phyloP scores from a whole-genome alignment of 2,888 invertebrate species.

The Disparrhopalites patrizii region DNA sequence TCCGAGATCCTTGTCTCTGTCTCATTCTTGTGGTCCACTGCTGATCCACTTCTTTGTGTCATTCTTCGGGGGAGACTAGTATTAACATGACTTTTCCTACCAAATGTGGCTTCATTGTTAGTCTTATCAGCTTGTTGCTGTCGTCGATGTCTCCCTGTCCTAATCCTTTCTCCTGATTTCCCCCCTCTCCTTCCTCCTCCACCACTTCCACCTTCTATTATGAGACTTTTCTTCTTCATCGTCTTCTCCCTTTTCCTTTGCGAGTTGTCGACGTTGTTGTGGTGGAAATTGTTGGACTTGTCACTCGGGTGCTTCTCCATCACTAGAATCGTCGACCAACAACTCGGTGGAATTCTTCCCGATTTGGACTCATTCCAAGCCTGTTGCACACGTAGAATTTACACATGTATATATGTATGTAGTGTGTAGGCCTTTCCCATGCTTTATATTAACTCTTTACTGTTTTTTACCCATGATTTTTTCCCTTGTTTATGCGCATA shows the following conservation, averaged over 20 bases:
- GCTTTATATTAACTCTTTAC: neutral
- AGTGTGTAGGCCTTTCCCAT: neutral
- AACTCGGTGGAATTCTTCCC: constrained; percentile 14
- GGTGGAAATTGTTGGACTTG: neutral
- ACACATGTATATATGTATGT: neutral
- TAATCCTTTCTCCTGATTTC: neutral
- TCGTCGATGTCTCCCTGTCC: neutral
- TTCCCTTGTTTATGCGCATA: neutral
- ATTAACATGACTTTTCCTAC: neutral
- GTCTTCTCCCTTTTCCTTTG: neutral
- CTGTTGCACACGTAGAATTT: neutral
- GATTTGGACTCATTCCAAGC: constrained; percentile 25
- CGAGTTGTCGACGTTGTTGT: neutral
- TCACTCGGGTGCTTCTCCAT: constrained; percentile 6
- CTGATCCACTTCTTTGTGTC: too few species aligned
- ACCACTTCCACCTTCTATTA: neutral
- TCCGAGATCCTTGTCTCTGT: neutral
- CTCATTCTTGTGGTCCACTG: neutral
- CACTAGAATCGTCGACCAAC: constrained; percentile 1
- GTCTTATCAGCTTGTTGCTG: neutral
- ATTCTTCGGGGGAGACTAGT: neutral
- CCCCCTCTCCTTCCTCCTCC: neutral
- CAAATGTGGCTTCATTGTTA: constrained; percentile 17
- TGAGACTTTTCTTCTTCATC: neutral
- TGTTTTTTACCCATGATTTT: neutral